These are phyloP conservation scores for Colinus virginianus DNA, from an alignment of 2,113 vertebrate genomes.

Conservation along the genomic window DNA sequence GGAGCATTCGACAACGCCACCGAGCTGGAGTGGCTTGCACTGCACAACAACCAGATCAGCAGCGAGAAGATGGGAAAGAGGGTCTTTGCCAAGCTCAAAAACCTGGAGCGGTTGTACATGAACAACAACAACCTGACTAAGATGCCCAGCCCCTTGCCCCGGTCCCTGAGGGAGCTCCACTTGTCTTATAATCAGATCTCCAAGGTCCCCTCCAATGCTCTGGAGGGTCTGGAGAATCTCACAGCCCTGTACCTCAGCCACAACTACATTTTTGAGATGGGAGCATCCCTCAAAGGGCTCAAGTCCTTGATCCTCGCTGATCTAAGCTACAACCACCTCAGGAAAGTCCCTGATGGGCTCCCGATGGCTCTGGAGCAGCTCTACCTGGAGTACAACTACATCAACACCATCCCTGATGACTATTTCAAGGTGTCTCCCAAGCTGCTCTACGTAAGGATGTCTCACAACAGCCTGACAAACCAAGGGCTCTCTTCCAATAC, in stretches of 20 bases:
- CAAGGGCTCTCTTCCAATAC: constrained; percentile 88
- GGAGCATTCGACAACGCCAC: constrained; percentile 90
- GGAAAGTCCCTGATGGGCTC: constrained; percentile 87
- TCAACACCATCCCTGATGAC: constrained; percentile 85
- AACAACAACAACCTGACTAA: constrained; percentile 93
- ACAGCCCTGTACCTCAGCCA: constrained; percentile 90
- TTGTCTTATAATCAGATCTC: constrained; percentile 89
- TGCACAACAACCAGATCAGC: constrained; percentile 91
- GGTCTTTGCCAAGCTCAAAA: constrained; percentile 86
- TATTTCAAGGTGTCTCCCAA: constrained; percentile 86
- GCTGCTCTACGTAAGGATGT: constrained; percentile 90
- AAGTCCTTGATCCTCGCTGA: constrained; percentile 89
- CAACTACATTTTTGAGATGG: constrained; percentile 89
- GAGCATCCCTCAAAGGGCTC: constrained; percentile 83
- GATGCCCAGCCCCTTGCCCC: constrained; percentile 88
- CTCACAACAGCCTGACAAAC: constrained; percentile 91
- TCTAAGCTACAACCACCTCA: constrained; percentile 89
- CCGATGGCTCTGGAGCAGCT: constrained; percentile 90
- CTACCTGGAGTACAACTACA: constrained; percentile 92
- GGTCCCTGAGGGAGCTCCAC: constrained; percentile 88
- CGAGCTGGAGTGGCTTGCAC: constrained; percentile 89
- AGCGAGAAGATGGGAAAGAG: constrained; percentile 84
- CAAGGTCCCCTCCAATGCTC: constrained; percentile 81
- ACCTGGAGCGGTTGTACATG: constrained; percentile 90
- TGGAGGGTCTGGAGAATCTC: constrained; percentile 93